Evolutionary conservation across 2,888 invertebrate genomes (phyloP).

Genomic region (Pollenia labialis): DNA sequence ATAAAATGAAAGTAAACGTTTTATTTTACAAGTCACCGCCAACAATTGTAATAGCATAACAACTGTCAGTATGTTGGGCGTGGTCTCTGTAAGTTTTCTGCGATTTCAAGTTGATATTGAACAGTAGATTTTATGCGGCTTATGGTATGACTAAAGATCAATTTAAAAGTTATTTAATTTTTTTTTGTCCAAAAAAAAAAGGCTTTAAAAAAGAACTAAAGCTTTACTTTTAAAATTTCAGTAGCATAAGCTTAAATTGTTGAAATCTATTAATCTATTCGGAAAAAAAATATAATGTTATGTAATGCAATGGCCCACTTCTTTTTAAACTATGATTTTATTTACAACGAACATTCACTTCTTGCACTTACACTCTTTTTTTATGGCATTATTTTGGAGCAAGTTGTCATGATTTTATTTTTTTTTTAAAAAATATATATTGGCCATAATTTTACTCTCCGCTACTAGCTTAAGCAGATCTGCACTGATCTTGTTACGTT

Average conservation of each 20-base stretch:
- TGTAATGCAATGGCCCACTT: conserved; percentile 68
- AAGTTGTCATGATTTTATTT: conserved; percentile 71
- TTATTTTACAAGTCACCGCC: conserved; percentile 17
- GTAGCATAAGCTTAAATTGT: conserved; percentile 46
- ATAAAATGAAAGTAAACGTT: conserved; percentile 44
- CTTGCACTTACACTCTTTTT: conserved; percentile 63
- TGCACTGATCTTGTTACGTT: conserved; percentile 52
- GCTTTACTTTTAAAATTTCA: conserved; percentile 7
- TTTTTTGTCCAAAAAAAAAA: conserved; percentile 20
- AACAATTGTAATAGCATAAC: conserved; percentile 17
- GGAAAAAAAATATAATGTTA: conserved; percentile 49
- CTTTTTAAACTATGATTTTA: conserved; percentile 44
- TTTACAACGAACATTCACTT: conserved; percentile 69
- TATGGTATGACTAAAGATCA: conserved; percentile 64
- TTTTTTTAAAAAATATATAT: conserved; percentile 48
- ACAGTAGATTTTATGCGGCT: conserved; percentile 12
- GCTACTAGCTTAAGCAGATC: not conserved
- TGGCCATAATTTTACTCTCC: conserved; percentile 30
- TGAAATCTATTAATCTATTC: conserved; percentile 59
- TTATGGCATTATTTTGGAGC: conserved; percentile 54
- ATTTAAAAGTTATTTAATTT: not conserved
- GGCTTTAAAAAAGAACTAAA: conserved; percentile 35
- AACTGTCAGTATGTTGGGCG: conserved; percentile 46
- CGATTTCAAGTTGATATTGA: not conserved
- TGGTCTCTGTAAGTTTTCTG: conserved; percentile 17